Evolutionary conservation across 2,113 vertebrate genomes (phyloP).

Genomic region (Zonotrichia leucophrys): DNA sequence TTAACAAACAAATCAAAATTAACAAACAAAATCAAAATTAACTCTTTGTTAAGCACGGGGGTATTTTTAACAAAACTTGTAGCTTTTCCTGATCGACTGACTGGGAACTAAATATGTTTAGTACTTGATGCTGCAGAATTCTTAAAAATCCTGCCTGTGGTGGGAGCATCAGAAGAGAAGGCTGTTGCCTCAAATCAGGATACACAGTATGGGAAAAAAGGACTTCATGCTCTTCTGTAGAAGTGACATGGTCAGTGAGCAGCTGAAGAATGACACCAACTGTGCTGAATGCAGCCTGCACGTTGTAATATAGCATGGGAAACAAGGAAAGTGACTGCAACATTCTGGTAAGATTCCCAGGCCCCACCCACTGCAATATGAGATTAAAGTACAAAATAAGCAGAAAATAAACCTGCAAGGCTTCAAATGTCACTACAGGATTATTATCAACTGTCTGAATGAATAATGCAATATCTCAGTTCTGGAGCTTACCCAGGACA

Average conservation of each 20-base stretch:
- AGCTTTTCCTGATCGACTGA: not conserved
- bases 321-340: not conserved
- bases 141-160: not conserved
- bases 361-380: not conserved
- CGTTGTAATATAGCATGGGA: fast-evolving
- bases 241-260: not conserved
- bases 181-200: not conserved
- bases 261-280: not conserved
- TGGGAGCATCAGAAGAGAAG: not conserved
- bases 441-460: not conserved
- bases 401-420: not conserved
- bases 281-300: not conserved
- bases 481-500: not conserved
- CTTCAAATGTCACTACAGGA: not conserved
- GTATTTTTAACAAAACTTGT: not conserved
- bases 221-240: not conserved
- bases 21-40: too few species aligned
- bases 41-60: not conserved
- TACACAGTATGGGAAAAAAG: not conserved
- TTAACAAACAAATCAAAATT: too few species aligned
- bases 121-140: not conserved
- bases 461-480: not conserved
- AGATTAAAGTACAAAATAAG: not conserved
- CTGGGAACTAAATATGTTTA: not conserved
- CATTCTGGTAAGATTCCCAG: not conserved